Conservation (phyloP, 2,113 vertebrate species). For the Sylvietta virens region DNA sequence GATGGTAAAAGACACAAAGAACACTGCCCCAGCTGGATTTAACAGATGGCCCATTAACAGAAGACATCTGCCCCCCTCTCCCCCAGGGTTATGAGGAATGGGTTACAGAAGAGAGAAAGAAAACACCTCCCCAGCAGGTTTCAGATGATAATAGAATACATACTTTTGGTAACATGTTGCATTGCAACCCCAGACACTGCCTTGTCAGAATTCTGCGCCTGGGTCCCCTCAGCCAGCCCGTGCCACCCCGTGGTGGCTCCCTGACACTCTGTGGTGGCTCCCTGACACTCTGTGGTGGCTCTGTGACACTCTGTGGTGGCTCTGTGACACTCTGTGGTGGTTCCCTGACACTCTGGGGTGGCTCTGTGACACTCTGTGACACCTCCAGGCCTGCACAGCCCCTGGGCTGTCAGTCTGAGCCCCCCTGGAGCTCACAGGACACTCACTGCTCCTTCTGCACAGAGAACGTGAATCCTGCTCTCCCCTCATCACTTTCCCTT, state of each 20-base stretch:
- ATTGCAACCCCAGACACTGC: neutral
- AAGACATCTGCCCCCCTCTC: too few relatives aligned
- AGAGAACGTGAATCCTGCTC: neutral
- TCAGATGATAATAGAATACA: neutral
- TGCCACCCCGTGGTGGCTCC: neutral
- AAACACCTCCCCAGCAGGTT: neutral
- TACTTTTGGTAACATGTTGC: neutral
- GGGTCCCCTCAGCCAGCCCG: neutral
- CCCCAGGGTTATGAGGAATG: neutral
- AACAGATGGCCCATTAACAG: neutral
- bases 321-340: neutral
- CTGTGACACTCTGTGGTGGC: neutral
- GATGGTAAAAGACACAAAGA: too few relatives aligned
- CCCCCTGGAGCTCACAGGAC: neutral
- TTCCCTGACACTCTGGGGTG: neutral
- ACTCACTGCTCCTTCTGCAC: neutral
- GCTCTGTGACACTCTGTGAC: neutral
- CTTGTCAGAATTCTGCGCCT: neutral
- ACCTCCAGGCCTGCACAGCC: neutral
- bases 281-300: too few relatives aligned
- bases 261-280: too few relatives aligned
- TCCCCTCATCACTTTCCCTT: neutral
- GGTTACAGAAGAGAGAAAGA: neutral
- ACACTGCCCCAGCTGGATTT: neutral
- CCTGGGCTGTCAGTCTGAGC: accelerated